Evolutionary conservation across 2,113 vertebrate species (phyloP).

Genomic region (Cinclus cinclus): DNA sequence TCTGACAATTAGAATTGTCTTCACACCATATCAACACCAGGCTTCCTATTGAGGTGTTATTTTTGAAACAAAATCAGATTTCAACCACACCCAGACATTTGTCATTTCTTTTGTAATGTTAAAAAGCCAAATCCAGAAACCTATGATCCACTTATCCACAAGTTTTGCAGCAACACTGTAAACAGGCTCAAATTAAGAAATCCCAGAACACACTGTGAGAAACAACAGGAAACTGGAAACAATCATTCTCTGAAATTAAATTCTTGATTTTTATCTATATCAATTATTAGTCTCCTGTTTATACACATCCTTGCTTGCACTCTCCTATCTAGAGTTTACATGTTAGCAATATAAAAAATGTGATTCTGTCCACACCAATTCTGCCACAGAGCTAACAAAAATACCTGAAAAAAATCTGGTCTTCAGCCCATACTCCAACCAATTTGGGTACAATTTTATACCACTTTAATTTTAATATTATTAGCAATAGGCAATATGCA

Average conservation of each 20-base stretch:
- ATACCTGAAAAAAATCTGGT: neutral
- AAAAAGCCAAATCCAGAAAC: neutral
- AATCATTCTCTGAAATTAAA: neutral
- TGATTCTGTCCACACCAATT: neutral
- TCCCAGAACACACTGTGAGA: neutral
- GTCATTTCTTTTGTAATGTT: neutral
- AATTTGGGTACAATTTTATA: neutral
- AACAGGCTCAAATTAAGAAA: neutral
- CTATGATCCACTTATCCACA: neutral
- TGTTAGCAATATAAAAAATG: neutral
- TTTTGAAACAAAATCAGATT: neutral
- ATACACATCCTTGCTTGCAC: neutral
- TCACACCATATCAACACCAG: neutral
- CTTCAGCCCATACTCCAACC: neutral
- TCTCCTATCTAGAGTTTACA: neutral
- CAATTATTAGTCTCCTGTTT: neutral
- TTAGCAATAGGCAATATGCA: neutral
- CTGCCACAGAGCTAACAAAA: neutral
- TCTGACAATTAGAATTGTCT: neutral
- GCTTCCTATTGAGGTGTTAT: neutral
- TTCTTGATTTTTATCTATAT: neutral
- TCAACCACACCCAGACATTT: neutral
- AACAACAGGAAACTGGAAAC: neutral
- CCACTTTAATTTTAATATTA: neutral
- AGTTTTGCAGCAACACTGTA: neutral